Percentiles rank a stretch among this genome's conserved stretches.
These are phyloP conservation scores for Agapornis roseicollis DNA, from an alignment of 2,113 vertebrate species.

Conservation along the genomic window DNA sequence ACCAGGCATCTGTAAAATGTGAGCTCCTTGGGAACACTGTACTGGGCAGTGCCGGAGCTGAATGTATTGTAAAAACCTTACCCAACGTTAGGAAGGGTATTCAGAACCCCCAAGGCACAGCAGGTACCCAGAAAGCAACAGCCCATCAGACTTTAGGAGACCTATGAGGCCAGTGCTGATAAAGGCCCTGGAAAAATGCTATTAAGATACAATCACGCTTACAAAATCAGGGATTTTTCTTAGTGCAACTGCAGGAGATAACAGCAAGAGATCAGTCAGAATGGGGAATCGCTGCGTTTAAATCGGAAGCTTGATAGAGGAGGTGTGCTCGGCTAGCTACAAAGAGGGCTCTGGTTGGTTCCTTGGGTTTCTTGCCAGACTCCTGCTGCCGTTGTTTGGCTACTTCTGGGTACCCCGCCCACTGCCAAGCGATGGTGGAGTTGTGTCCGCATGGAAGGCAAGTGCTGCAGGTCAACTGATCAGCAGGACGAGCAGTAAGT, in stretches of 20 bases:
- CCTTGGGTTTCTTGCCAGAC: background rate
- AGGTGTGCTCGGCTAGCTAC: background rate
- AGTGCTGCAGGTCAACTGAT: background rate
- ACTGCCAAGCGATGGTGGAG: background rate
- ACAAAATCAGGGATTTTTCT: background rate
- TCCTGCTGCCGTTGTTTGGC: background rate
- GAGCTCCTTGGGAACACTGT: background rate
- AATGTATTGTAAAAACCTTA: background rate
- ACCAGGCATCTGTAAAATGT: background rate
- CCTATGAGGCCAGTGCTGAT: background rate
- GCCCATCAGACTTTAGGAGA: background rate
- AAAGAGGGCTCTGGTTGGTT: background rate
- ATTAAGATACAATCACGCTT: background rate
- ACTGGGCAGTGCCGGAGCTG: background rate
- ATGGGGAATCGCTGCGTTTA: background rate
- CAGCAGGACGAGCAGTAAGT: background rate
- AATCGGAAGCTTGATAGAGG: background rate
- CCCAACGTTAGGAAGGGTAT: background rate
- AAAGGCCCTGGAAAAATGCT: background rate
- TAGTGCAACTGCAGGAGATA: background rate
- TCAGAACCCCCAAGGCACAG: background rate
- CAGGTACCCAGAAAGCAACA: background rate
- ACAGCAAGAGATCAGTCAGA: background rate
- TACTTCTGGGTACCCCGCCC: background rate
- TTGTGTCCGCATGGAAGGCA: background rate